Conservation (phyloP, 2,888 invertebrate species). For the Yponomeuta malinellus region DNA sequence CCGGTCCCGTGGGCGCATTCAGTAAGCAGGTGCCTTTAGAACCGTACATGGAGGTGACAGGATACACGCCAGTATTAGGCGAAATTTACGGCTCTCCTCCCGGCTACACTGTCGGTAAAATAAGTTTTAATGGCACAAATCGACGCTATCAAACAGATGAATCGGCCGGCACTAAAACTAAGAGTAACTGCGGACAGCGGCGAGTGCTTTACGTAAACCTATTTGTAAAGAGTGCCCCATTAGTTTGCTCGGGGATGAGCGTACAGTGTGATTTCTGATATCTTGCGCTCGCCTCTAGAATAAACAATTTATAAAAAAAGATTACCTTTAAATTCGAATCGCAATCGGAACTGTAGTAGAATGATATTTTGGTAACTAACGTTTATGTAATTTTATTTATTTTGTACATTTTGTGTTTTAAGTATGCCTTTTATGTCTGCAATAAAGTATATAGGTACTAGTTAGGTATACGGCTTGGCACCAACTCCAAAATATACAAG, state of each 20-base stretch:
- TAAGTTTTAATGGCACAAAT: constrained; percentile 54
- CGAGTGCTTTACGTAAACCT: constrained; percentile 37
- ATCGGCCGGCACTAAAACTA: constrained; percentile 35
- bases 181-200: constrained; percentile 44
- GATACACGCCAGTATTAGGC: constrained; percentile 53
- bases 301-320: no score
- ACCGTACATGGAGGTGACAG: constrained; percentile 50
- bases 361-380: no score
- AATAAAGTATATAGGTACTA: no score
- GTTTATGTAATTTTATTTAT: no score
- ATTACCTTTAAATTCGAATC: no score
- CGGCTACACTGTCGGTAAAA: constrained; percentile 41
- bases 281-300: no score
- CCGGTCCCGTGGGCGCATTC: constrained; percentile 34
- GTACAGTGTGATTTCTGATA: not conserved
- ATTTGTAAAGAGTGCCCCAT: constrained; percentile 31
- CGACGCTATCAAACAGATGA: constrained; percentile 53
- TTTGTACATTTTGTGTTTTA: no score
- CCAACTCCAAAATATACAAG: no score
- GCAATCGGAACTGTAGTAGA: no score
- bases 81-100: constrained; percentile 50
- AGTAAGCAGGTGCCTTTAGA: constrained; percentile 41
- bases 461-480: no score
- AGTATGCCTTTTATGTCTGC: no score
- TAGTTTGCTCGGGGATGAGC: not conserved